Evolutionary conservation across 2,888 invertebrate species (phyloP), one percentile per base, ranked within the genome.

Genomic region (Stenodera caucasica): DNA sequence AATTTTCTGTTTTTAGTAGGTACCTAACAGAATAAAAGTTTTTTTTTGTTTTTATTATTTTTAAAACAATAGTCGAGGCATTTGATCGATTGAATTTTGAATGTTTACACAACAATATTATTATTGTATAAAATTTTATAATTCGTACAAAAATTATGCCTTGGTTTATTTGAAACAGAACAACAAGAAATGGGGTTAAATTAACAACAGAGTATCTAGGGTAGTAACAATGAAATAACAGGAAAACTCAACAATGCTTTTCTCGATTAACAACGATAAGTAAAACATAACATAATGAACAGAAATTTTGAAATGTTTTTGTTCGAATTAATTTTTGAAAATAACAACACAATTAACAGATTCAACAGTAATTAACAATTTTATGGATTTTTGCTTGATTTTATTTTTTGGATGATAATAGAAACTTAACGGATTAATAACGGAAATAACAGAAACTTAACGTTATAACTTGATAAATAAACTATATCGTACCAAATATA

Each of bases 241-340:
- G 23, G 6, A 52, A 58, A 57, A 57, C 57, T 57, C 52, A 57
- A 57, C 57, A 18, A 26, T 26, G 26, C 14, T n/a, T 37, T 14
- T 15, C 0, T 14, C 6, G 15, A 18, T 14, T 18, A 40, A 40
- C 40, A 40, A 57, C 51, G 40, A 40, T 52, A 52, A 21, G 26
- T 7, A 49, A 18, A 60, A 23, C 26, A 32, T 51, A 55, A 56
- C 26, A 35, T 49, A 23, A 49, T 21, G 21, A 52, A 40, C 37
- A 40, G 30, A 49, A 52, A 53, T 53, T 53, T 59, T n/a, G 15
- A 15, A n/a, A n/a, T n/a, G 8, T 8, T n/a, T 21, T 45, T 15
- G 7, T 21, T 30, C 32, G 18, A 33, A 52, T 12, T 1, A 15
- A 7, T 21, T 33, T 14, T 29, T 53, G n/a, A n/a, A n/a, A n/a